Base-by-base conservation (phyloP, 1,140 invertebrate species). In the Drosophila lacertosa region DNA sequence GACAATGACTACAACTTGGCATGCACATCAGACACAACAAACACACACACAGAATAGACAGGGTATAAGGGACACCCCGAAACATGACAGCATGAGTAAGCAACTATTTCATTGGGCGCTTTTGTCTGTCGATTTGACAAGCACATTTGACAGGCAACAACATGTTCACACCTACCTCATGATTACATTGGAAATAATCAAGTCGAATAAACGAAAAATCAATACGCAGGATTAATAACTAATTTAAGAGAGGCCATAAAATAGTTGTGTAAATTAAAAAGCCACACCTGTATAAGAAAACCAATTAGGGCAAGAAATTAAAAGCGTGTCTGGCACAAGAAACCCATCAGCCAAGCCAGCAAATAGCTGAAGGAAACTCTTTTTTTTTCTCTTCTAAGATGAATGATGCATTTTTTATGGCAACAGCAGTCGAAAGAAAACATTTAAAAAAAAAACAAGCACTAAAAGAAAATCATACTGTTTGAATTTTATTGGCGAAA, bases 401-500 rank as follows among this genome's bases (percentile, higher is more conserved):
- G 54, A 72, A 72, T 54, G 54, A 71, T 72, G 68, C 48, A 72
- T 72, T 66, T 72, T 71, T 53, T 54, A 66, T 54, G 39, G 15
- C 32, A 35, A 29, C 54, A 39, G 37, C 54, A 32, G 24, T 22
- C n/a, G 11, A 15, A 60, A 39, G 2, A 29, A 54, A 39, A 37
- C 20, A 60, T 48, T 39, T 26, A 32, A 15, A 20, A 24, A 32
- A 13, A 18, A 44, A 42, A 57, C 7, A n/a, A 22, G 16, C 16
- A 63, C 11, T 26, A 53, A 58, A 40, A 59, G 54, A 57, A 59
- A 53, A 26, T n/a, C 51, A 20, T 54, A 58, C 62, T 42, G 68
- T 72, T 72, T 72, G 63, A 66, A 66, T 73, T 73, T 73, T 73
- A 73, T 73, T 68, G 70, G 64, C 70, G 44, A 68, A 73, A 73